Evolutionary conservation across 2,113 vertebrate species (phyloP).

Genomic region (Trematomus loennbergii): DNA sequence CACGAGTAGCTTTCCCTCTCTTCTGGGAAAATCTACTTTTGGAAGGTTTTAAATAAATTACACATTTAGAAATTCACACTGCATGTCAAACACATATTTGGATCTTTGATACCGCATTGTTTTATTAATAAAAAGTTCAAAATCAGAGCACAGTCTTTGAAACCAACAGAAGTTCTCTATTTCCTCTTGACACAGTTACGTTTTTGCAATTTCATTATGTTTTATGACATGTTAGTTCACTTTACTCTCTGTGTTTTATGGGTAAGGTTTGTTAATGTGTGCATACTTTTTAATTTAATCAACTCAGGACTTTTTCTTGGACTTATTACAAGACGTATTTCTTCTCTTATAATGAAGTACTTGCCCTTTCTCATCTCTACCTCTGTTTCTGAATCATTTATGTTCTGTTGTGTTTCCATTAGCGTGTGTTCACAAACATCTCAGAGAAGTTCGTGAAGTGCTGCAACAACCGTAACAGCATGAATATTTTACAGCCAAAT

Average conservation of each 20-base stretch:
- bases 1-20: no score
- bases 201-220: no score
- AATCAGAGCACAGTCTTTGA: no score
- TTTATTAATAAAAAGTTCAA: no score
- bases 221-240: no score
- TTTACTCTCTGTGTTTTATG: no score
- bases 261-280: no score
- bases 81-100: not conserved
- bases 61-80: not conserved
- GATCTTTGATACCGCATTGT: not conserved
- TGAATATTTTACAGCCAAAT: conserved; percentile 63
- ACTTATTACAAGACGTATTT: no score
- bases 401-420: conserved; percentile 58
- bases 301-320: no score
- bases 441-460: conserved; percentile 34
- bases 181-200: not conserved
- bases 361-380: not conserved
- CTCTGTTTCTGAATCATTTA: conserved; percentile 56
- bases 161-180: not conserved
- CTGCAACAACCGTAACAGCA: conserved; percentile 59
- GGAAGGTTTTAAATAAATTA: not conserved
- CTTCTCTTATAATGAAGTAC: no score
- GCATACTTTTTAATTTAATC: no score
- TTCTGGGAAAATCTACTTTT: not conserved
- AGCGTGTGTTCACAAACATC: conserved; percentile 4